A percentile compares a stretch with the other conserved stretches of the same genome.
Conservation (phyloP, 2,797 vertebrate genomes). For the Oreortyx pictus region DNA sequence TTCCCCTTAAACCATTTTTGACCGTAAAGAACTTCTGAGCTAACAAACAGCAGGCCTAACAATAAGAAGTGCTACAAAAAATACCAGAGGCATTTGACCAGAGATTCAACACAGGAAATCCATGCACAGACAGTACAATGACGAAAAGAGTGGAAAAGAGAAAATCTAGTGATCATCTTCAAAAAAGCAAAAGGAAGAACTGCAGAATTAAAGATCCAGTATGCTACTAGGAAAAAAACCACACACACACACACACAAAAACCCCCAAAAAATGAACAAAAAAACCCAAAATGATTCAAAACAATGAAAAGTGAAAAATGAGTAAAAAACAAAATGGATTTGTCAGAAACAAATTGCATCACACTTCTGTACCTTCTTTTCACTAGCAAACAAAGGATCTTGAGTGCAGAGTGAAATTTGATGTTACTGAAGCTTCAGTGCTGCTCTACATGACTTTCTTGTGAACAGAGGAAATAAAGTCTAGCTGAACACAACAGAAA, state of each 20-base stretch:
- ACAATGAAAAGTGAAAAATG: not conserved
- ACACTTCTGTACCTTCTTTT: not conserved
- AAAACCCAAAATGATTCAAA: not conserved
- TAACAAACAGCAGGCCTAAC: not conserved
- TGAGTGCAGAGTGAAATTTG: not conserved
- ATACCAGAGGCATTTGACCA: not conserved
- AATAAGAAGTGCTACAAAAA: not conserved
- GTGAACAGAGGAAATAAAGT: not conserved
- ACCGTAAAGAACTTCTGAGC: not conserved
- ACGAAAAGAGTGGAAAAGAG: not conserved
- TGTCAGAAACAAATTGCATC: not conserved
- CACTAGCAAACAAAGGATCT: not conserved
- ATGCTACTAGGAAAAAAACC: not conserved
- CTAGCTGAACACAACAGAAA: not conserved
- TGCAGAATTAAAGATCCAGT: not conserved
- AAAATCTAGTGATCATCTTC: not conserved
- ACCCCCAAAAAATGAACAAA: not conserved
- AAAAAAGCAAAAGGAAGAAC: not conserved
- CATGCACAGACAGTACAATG: fast-evolving
- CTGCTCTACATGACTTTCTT: not conserved
- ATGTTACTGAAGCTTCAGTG: not conserved
- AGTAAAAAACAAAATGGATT: not conserved
- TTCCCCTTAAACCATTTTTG: constrained; percentile 17
- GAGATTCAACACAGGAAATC: not conserved
- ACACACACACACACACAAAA: no score